Percentiles rank a stretch among this genome's conserved stretches.
Conservation (phyloP, 2,797 vertebrate species). For the Coregonus sp. region DNA sequence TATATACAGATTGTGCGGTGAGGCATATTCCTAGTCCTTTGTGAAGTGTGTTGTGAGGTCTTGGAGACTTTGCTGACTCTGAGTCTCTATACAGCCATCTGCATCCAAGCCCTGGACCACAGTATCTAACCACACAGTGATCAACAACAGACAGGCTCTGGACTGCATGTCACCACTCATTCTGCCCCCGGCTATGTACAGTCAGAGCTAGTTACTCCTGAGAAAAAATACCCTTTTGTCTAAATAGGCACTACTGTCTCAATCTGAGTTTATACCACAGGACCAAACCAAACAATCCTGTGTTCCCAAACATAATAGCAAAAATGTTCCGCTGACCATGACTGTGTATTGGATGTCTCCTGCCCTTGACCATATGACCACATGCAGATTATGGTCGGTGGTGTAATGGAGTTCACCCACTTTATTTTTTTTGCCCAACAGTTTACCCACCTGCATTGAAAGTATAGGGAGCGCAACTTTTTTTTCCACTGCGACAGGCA, state of each 20-base stretch:
- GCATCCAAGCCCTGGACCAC: not conserved
- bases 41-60: not conserved
- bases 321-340: not conserved
- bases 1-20: not conserved
- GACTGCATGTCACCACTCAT: not conserved
- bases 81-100: conserved; percentile 2
- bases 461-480: too few relatives aligned
- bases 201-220: not conserved
- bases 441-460: too few relatives aligned
- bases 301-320: not conserved
- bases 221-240: not conserved
- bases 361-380: not conserved
- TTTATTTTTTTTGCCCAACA: too few relatives aligned
- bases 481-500: too few relatives aligned
- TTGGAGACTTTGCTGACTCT: not conserved
- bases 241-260: not conserved
- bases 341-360: not conserved
- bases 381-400: conserved; percentile 2
- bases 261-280: not conserved
- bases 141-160: not conserved
- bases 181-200: not conserved
- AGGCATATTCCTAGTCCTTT: not conserved
- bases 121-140: not conserved
- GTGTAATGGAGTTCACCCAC: not conserved
- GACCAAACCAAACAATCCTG: not conserved